Evolutionary conservation across 35 echinoderm and acorn worm genomes (phyloP), one percentile per base, ranked within the genome.

Genomic region (Holothuria glaberrima): DNA sequence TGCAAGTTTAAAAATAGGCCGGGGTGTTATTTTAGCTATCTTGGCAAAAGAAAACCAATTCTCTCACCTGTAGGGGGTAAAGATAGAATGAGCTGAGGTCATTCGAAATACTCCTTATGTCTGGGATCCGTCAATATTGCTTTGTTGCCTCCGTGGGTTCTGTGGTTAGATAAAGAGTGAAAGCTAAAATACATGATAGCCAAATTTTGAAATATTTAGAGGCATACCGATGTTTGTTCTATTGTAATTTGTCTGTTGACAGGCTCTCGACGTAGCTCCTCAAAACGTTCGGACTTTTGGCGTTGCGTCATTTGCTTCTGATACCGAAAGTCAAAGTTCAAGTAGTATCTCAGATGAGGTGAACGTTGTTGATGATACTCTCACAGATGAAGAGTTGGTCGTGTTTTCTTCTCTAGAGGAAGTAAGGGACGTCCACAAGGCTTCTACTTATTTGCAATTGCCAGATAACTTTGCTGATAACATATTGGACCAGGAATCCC

Each of bases 381-480:
- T 60, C 16, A 33, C 57, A 2, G 79, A 82, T 58, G 79, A 82
- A 18, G 57, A 82, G 25, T 48, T 82, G 21, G 44, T 82, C 44
- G 79, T 82, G 12, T 82, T 82, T 33, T 13, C 46, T n/a, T 58
- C 79, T 57, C 44, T 12, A 12, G 79, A 59, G 36, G 79, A 82
- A 14, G 48, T 82, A 9, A 18, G 1, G 27, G 79, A 59, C 4
- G 30, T 82, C 6, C 28, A 56, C 0, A 60, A 19, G n/a, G 79
- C 79, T 6, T 56, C 79, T 22, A 59, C 79, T 10, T 82, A 50
- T 48, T 21, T 82, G 79, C 79, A 82, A 33, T 60, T 82, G 1
- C 79, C 79, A 13, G 79, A 82, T 26, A 58, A 82, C 48, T 58
- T 82, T 25, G 79, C 35, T 57, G 79, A 82, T 13, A n/a, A 50